phyloP scores from a whole-genome alignment of 1,140 invertebrate genomes.

The Latrodectus geometricus region DNA sequence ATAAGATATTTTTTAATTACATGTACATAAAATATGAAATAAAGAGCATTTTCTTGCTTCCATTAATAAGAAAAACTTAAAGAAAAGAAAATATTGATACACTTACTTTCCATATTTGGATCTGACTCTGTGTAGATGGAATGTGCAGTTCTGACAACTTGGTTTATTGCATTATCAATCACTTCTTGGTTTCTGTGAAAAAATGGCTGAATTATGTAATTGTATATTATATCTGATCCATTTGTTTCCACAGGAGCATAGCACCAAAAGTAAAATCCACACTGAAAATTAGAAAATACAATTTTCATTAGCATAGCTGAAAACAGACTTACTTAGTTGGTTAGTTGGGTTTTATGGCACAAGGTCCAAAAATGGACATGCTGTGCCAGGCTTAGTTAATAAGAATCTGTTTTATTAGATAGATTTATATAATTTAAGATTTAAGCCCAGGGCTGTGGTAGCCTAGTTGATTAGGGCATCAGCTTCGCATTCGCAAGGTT shows the following conservation, averaged over 20 bases:
- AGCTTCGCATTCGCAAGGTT: no score
- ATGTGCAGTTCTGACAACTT: conserved; percentile 16
- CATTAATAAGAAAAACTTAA: no score
- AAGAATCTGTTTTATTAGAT: no score
- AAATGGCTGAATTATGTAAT: conserved; percentile 11
- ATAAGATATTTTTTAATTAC: no score
- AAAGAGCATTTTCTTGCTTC: no score
- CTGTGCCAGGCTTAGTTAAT: no score
- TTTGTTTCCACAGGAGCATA: conserved; percentile 39
- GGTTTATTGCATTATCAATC: conserved; percentile 31
- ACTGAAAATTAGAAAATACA: not conserved
- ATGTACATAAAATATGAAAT: no score
- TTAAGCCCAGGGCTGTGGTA: no score
- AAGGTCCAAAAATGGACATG: no score
- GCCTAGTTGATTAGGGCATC: no score
- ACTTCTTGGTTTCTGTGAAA: conserved; percentile 23
- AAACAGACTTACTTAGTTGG: not conserved
- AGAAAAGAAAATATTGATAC: not conserved
- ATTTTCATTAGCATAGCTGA: not conserved
- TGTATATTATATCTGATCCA: conserved; percentile 34
- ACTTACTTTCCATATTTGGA: not conserved
- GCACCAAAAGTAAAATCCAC: conserved; percentile 25
- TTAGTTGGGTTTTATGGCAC: no score
- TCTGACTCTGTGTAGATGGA: conserved; percentile 35
- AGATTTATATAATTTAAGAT: not conserved